A percentile compares a stretch with the other conserved stretches of the same genome.
Conservation (phyloP, 2,797 vertebrate genomes). For the Amblyopsis hoosieri region DNA sequence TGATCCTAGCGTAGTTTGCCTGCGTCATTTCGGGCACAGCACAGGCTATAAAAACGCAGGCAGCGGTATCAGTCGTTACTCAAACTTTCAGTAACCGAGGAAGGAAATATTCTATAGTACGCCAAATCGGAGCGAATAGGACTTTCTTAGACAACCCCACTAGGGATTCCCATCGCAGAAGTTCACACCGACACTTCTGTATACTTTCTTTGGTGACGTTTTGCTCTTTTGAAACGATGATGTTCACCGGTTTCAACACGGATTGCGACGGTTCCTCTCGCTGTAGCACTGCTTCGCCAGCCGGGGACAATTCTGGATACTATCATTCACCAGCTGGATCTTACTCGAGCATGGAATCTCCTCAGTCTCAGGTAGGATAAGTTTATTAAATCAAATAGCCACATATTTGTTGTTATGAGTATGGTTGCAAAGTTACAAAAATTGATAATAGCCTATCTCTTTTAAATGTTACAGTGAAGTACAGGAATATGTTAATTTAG, state of each 20-base stretch:
- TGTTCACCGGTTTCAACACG: constrained; percentile 87
- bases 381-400: neutral
- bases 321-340: constrained; percentile 89
- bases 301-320: constrained; percentile 85
- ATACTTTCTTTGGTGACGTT: constrained; percentile 31
- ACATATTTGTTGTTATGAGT: too few relatives aligned
- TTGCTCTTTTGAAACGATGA: constrained; percentile 65
- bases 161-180: constrained; percentile 43
- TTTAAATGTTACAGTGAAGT: too few relatives aligned
- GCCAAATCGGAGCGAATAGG: constrained; percentile 7
- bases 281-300: constrained; percentile 93
- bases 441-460: too few relatives aligned
- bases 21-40: constrained; percentile 40
- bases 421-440: too few relatives aligned
- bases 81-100: constrained; percentile 56
- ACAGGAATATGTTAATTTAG: too few relatives aligned
- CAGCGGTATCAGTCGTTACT: constrained; percentile 38
- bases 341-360: constrained; percentile 89
- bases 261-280: constrained; percentile 93
- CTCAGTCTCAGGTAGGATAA: constrained; percentile 85
- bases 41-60: constrained; percentile 50
- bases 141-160: constrained; percentile 22
- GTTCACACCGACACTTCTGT: constrained; percentile 2
- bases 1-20: neutral
- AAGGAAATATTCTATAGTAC: neutral